Base-by-base conservation (phyloP, 92 coral and sea anemone species). In the Plumapathes pennacea region DNA sequence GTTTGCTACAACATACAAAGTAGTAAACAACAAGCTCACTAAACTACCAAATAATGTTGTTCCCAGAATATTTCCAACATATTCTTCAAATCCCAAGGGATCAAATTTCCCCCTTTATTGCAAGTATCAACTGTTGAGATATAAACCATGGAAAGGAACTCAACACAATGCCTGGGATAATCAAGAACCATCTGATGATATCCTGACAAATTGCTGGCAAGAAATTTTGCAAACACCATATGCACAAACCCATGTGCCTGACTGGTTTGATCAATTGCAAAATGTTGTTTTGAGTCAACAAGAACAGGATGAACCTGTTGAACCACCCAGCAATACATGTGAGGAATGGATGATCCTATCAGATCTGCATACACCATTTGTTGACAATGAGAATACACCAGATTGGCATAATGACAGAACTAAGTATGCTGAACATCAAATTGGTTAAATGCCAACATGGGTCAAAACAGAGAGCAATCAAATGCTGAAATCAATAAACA, bases 121-220 rank as follows among this genome's bases (percentile, higher is more conserved):
- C 25, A 74, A 65, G 40, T 74, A 74, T 47, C 74, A 74, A 60
- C 60, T 74, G 19, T 42, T 74, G 42, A 74, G 62, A 29, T 74
- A 74, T 64, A 74, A 74, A 53, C 66, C 73, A 11, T 74, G 81
- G 81, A 65, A 41, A 76, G 78, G 39, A 75, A 43, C 49, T 18
- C 49, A 43, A 43, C 38, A 68, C 17, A 64, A 82, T 82, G 84
- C 84, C n/a, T 80, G 86, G 86, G 75, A 33, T 64, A 42, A 42
- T 53, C 31, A 57, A 54, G 72, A 72, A 36, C 54, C 66, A 28
- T 7, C 63, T 7, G 64, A 77, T 58, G 78, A 69, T 34, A 58
- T 39, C 25, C 10, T 46, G 10, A 69, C 39, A 5, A 50, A 15
- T 19, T 8, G 40, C 2, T 39, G 60, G 71, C 57, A 62, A 7